Evolutionary conservation across 2,113 vertebrate species (phyloP), one percentile per base, ranked within the genome.

Genomic region (Xiphias gladius): DNA sequence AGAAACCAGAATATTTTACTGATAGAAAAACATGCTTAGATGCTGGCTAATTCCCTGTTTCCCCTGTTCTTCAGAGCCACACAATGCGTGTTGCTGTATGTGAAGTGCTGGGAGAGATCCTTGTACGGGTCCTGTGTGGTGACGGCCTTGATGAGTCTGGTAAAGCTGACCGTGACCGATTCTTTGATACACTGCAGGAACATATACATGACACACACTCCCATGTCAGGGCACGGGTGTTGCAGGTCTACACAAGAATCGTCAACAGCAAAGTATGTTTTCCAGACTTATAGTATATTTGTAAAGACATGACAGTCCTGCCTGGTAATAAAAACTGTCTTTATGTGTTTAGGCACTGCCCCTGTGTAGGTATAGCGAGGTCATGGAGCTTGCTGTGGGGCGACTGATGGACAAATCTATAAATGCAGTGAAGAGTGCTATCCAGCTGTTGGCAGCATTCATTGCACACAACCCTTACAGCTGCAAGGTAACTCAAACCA

Each of bases 401-500:
- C 95, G 98, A 32, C 96, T 99, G 71, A 93, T 96, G 92, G 98
- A 99, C 93, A 99, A 97, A 88, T 97, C 97, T 0, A 96, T 99
- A 73, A 89, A 96, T 3, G 98, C 95, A 0, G 97, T 97, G 78
- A 99, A 99, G 95, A 98, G 96, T n/a, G 97, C 98, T 0, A 97
- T 99, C 90, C 98, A 98, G 82, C 95, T 99, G 65, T 93, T 99
- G 88, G 96, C 97, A 73, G 96, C 96, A 0, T 99, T 99, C 90
- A 96, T 99, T 11, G 97, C 97, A 71, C 98, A 98, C 89, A 99
- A 99, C 88, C 98, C 98, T 9, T 99, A 99, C 89, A 98, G 97
- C 84, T 97, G 96, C 96, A 99, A 98, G 96, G 98, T 99, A 94
- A 93, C 57, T 7, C 1, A 1, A 43, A 50, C n/a, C 26, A 17